These are phyloP conservation scores for Hydrotaea diabolus DNA, from an alignment of 2,888 invertebrate species.

Conservation along the genomic window DNA sequence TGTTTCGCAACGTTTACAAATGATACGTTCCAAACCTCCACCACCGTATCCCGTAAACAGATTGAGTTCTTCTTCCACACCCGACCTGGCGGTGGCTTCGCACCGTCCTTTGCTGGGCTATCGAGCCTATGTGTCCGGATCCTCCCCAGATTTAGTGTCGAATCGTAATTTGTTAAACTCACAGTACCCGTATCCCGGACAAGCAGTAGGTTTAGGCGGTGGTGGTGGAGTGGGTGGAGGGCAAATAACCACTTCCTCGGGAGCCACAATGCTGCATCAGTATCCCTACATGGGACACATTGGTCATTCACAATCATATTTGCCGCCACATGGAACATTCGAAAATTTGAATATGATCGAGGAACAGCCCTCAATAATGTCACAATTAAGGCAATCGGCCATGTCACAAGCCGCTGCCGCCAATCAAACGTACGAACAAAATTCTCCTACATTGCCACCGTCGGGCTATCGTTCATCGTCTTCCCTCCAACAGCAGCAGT, in stretches of 20 bases:
- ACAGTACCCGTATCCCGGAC: constrained; percentile 71
- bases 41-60: constrained; percentile 91
- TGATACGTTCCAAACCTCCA: constrained; percentile 85
- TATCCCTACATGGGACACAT: constrained; percentile 77
- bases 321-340: constrained; percentile 86
- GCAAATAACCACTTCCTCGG: constrained; percentile 82
- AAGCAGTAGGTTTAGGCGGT: constrained; percentile 58
- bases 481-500: constrained; percentile 73
- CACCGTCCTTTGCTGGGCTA: constrained; percentile 82
- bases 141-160: constrained; percentile 90
- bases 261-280: constrained; percentile 78
- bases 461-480: constrained; percentile 81
- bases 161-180: constrained; percentile 84
- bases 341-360: constrained; percentile 85
- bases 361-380: constrained; percentile 79
- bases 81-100: constrained; percentile 89
- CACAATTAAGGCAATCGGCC: constrained; percentile 76
- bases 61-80: constrained; percentile 91
- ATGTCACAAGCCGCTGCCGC: constrained; percentile 73
- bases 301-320: constrained; percentile 79
- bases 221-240: constrained; percentile 59
- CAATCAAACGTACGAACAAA: constrained; percentile 68
- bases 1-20: constrained; percentile 78
- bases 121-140: constrained; percentile 85
- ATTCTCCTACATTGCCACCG: constrained; percentile 81